A percentile compares a stretch with the other conserved stretches of the same genome.
phyloP scores from a whole-genome alignment of 2,113 vertebrate species.

The Oenanthe oenanthe region DNA sequence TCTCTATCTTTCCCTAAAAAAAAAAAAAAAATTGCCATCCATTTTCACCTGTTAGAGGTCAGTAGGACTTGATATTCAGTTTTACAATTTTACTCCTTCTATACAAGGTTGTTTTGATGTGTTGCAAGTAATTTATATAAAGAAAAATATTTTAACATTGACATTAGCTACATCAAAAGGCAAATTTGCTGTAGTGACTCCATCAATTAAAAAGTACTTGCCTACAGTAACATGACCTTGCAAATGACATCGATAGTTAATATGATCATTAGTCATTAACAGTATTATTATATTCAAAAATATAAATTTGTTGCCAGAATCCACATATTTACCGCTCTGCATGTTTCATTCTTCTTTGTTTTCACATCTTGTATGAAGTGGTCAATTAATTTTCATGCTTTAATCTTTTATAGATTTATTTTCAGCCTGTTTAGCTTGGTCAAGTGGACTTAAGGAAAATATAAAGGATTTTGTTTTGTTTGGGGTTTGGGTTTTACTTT shows the following conservation, averaged over 20 bases:
- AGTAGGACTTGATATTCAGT: slow-evolving; percentile 30
- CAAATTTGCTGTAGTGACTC: slow-evolving; percentile 55
- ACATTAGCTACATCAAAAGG: slow-evolving; percentile 67
- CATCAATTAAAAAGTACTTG: slow-evolving; percentile 67
- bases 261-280: slow-evolving; percentile 76
- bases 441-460: neutral
- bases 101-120: slow-evolving; percentile 66
- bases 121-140: slow-evolving; percentile 59
- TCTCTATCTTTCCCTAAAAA: neutral
- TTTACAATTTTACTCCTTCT: slow-evolving; percentile 5
- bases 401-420: slow-evolving; percentile 12
- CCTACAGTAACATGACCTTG: slow-evolving; percentile 71
- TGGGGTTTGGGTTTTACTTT: neutral
- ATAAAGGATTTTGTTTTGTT: neutral
- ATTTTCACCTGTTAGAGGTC: slow-evolving; percentile 71
- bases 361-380: slow-evolving; percentile 56
- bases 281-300: slow-evolving; percentile 74
- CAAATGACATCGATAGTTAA: slow-evolving; percentile 67
- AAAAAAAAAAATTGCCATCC: neutral
- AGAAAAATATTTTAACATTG: slow-evolving; percentile 73
- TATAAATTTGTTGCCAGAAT: slow-evolving; percentile 78
- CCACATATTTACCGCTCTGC: slow-evolving; percentile 62
- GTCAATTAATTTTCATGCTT: slow-evolving; percentile 54
- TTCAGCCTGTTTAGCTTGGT: slow-evolving; percentile 16
- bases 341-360: slow-evolving; percentile 62